Conservation (phyloP, 2,797 vertebrate species). For the Karalla daura region DNA sequence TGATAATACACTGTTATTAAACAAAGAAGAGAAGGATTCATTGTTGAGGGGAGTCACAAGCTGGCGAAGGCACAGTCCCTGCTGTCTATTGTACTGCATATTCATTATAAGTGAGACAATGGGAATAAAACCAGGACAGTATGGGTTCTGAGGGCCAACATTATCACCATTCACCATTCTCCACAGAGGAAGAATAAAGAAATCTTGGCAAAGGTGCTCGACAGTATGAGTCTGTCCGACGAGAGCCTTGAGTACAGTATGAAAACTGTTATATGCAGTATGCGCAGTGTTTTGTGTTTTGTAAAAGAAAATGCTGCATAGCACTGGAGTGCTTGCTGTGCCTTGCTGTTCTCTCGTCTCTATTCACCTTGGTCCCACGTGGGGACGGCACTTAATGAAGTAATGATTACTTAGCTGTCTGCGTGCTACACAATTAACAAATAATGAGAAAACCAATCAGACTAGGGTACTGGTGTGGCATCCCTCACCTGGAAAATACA, state of each 20-base stretch:
- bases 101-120: constrained; percentile 47
- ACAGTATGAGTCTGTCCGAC: constrained; percentile 3
- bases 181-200: constrained; percentile 22
- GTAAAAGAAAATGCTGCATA: constrained; percentile 1
- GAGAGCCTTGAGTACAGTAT: constrained; percentile 28
- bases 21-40: constrained; percentile 43
- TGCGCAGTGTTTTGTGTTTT: constrained; percentile 13
- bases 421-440: constrained; percentile 49
- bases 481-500: constrained; percentile 45
- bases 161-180: constrained; percentile 44
- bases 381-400: constrained; percentile 45
- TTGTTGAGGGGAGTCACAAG: constrained; percentile 27
- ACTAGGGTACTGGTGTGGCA: constrained; percentile 4
- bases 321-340: constrained; percentile 9
- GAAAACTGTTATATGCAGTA: background rate
- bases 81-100: constrained; percentile 28
- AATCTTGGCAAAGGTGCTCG: constrained; percentile 28
- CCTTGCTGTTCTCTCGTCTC: constrained; percentile 20
- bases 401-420: constrained; percentile 54
- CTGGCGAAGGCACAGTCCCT: constrained; percentile 35
- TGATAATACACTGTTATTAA: constrained; percentile 41
- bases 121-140: constrained; percentile 44
- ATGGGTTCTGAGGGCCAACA: constrained; percentile 30
- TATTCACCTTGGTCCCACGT: constrained; percentile 45
- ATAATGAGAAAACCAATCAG: constrained; percentile 55